A percentile compares a stretch with the other conserved stretches of the same genome.
phyloP scores from a whole-genome alignment of 1,140 invertebrate genomes.

The Cotesia typhae region DNA sequence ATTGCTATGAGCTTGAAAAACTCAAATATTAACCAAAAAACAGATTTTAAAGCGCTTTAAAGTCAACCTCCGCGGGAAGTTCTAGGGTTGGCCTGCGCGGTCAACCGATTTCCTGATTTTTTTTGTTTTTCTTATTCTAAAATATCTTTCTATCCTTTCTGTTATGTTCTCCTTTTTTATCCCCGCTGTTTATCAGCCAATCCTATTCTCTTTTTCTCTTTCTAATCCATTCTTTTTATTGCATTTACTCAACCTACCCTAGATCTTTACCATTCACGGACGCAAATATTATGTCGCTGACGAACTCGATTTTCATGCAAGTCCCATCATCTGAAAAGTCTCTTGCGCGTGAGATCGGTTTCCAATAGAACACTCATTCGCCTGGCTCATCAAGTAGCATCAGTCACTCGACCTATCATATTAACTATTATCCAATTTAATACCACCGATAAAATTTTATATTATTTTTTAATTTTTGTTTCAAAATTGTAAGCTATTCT shows the following conservation, averaged over 20 bases:
- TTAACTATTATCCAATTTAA: constrained; percentile 32
- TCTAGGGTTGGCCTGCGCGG: too few relatives aligned
- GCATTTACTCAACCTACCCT: not conserved
- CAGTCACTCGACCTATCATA: constrained; percentile 21
- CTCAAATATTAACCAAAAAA: too few relatives aligned
- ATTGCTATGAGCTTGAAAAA: too few relatives aligned
- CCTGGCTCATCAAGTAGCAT: constrained; percentile 17
- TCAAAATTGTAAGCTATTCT: not conserved
- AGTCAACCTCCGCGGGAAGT: too few relatives aligned
- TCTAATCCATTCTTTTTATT: constrained; percentile 13
- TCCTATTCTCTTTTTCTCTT: not conserved
- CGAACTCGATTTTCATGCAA: constrained; percentile 51
- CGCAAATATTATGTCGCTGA: constrained; percentile 30
- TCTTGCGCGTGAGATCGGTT: constrained; percentile 38
- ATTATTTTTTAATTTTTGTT: constrained; percentile 16
- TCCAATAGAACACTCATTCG: constrained; percentile 37
- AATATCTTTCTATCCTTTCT: not conserved
- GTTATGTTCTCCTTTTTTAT: not conserved
- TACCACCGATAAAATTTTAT: constrained; percentile 14
- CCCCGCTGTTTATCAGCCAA: not conserved
- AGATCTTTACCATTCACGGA: constrained; percentile 34
- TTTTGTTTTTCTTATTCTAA: too few relatives aligned
- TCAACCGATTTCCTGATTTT: too few relatives aligned
- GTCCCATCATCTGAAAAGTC: constrained; percentile 37
- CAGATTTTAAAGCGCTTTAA: too few relatives aligned